phyloP scores from a whole-genome alignment of 2,113 vertebrate species.

The Oreochromis niloticus region DNA sequence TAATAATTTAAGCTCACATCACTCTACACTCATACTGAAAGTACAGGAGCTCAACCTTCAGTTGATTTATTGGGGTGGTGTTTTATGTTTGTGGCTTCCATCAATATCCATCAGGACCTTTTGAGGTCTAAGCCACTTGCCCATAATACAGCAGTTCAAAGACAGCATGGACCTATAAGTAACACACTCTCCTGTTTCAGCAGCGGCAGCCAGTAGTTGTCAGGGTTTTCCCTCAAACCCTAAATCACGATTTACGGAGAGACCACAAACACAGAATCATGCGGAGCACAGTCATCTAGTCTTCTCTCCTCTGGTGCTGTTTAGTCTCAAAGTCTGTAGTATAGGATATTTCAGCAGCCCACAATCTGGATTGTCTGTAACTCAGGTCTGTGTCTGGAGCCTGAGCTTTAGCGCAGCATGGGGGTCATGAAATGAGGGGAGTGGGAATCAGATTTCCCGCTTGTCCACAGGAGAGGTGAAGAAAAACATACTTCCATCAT shows the following conservation, averaged over 20 bases:
- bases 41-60: background rate
- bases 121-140: background rate
- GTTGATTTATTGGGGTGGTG: background rate
- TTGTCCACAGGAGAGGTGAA: slow-evolving; percentile 38
- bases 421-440: slow-evolving; percentile 27
- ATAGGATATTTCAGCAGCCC: slow-evolving; percentile 46
- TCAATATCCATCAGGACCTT: slow-evolving; percentile 5
- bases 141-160: slow-evolving; percentile 11
- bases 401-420: slow-evolving; percentile 9
- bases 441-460: slow-evolving; percentile 37
- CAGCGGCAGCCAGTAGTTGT: slow-evolving; percentile 21
- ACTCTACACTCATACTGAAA: background rate
- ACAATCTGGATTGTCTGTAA: slow-evolving; percentile 49
- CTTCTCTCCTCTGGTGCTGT: background rate
- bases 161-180: slow-evolving; percentile 14
- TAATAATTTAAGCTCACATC: background rate
- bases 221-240: slow-evolving; percentile 14
- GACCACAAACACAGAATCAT: slow-evolving; percentile 26
- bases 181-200: slow-evolving; percentile 43
- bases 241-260: slow-evolving; percentile 38
- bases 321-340: slow-evolving; percentile 13
- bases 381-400: slow-evolving; percentile 23
- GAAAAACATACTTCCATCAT: slow-evolving; percentile 65
- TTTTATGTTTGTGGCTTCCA: slow-evolving; percentile 29
- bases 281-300: background rate